Base-by-base conservation (phyloP, 2,797 vertebrate genomes). In the Orestias chungarensis region DNA sequence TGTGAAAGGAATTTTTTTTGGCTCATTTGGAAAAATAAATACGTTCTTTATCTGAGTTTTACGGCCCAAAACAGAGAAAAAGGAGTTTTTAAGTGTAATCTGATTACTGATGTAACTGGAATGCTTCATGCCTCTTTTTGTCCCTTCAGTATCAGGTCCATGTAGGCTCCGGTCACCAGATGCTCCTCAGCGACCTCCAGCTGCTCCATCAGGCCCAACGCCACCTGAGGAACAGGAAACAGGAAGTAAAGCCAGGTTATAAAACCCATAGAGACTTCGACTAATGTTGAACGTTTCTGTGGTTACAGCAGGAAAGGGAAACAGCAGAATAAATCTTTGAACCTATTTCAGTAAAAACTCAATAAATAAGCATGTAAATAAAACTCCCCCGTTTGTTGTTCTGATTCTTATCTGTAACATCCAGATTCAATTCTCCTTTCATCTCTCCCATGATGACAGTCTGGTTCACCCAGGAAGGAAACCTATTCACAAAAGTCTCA, bases 121-220 rank as follows among this genome's bases (percentile, higher is more conserved):
- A 15, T 71, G 71, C 50, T 78, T 77, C 62, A 81, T 0, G 71
- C 25, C 50, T 86, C 80, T 7, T 54, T 74, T 1, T 1, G 75
- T 78, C n/a, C 79, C 42, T 89, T 83, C 80, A 94, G 90, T 0
- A 96, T 43, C 6, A 96, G 92, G 69, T 96, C 96, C 89, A 96
- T 78, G 82, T 97, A 96, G 1, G 96, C 95, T 0, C 95, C 94
- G 0, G 93, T 92, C 69, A 96, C 86, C 74, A 96, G 92, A 78
- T 95, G 93, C 8, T 93, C 87, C 57, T 88, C 71, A 0, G 81
- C 67, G 1, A 96, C 88, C 0, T 92, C 92, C 52, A 96, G 88
- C 35, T 93, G 83, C 49, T 80, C 71, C 95, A 97, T 96, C 86
- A 96, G 86, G 11, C 70, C 71, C 42, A 74, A 82, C 0, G 96